phyloP scores from a whole-genome alignment of 2,888 invertebrate genomes.

The Pandemis heparana region DNA sequence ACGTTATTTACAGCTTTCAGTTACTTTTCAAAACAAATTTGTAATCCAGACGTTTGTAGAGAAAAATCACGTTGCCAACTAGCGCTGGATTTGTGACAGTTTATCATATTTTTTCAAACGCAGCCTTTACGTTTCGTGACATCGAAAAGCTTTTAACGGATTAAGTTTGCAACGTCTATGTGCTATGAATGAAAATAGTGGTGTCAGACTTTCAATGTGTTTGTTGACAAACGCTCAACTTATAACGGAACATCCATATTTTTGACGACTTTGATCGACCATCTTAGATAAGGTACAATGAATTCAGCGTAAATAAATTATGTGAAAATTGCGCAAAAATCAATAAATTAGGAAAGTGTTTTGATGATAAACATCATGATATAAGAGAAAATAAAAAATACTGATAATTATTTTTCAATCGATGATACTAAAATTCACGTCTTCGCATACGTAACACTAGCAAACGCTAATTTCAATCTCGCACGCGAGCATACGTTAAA shows the following conservation, averaged over 20 bases:
- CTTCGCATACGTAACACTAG: constrained; percentile 25
- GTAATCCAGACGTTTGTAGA: constrained; percentile 24
- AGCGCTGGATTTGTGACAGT: constrained; percentile 22
- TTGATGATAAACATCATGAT: too few species aligned
- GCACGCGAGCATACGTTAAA: constrained; percentile 63
- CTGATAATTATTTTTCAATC: background rate
- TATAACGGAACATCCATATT: background rate
- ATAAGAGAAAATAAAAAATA: background rate
- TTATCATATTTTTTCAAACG: constrained; percentile 28
- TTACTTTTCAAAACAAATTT: constrained; percentile 23
- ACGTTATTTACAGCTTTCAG: constrained; percentile 53
- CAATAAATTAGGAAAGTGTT: background rate
- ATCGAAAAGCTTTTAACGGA: constrained; percentile 70
- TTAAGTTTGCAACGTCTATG: constrained; percentile 34
- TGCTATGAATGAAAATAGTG: constrained; percentile 7
- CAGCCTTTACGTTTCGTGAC: constrained; percentile 59
- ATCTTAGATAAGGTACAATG: background rate
- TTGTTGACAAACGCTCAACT: background rate
- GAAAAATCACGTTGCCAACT: constrained; percentile 1
- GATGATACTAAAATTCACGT: constrained; percentile 19
- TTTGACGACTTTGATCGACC: background rate
- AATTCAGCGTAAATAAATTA: too few species aligned
- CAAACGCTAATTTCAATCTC: constrained; percentile 57
- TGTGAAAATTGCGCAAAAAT: background rate
- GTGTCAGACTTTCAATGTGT: constrained; percentile 2